Evolutionary conservation across 1,140 invertebrate genomes (phyloP), one percentile per base, ranked within the genome.

Genomic region (Caenorhabditis latens): DNA sequence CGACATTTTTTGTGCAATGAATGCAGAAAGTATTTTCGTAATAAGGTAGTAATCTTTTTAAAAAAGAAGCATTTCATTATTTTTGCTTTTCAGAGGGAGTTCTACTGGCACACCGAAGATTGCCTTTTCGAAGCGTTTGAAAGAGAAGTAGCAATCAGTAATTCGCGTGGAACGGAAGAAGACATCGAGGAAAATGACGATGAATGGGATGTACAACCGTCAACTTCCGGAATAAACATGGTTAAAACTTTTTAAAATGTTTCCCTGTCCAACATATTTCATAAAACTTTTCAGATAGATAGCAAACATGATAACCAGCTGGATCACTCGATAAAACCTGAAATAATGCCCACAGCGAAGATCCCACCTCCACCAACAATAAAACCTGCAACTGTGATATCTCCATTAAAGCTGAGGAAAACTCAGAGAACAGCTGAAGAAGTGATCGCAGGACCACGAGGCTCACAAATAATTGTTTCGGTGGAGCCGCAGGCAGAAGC

Each of bases 121-220:
- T 88, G 87, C 65, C 55, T 88, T 5, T n/a, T 88, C 43, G 83
- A 84, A 79, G 87, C 87, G 8, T 88, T 88, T 43, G 87, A 88
- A 50, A 46, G 75, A 57, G 87, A 88, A 65, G 87, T 84, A n/a
- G 55, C 46, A 6, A 11, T 65, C 11, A 84, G 57, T 21, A 14
- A 2, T 19, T 61, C 84, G 4, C 57, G 61, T 50, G 61, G 53
- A n/a, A n/a, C 55, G 4, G 82, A 84, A 40, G 82, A 84, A 42
- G 82, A 84, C 4, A 24, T 58, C 2, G 53, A 40, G 7, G 53
- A 84, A n/a, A 43, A 61, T 42, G 57, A 57, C 9, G 55, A 58
- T 13, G 53, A 84, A 6, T 84, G 53, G 82, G 53, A 84, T 58
- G 14, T 21, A 9, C 82, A 84, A 7, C 53, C 57, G 4, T 24